Evolutionary conservation across 1,140 invertebrate genomes (phyloP).

Genomic region (Cotesia typhae): DNA sequence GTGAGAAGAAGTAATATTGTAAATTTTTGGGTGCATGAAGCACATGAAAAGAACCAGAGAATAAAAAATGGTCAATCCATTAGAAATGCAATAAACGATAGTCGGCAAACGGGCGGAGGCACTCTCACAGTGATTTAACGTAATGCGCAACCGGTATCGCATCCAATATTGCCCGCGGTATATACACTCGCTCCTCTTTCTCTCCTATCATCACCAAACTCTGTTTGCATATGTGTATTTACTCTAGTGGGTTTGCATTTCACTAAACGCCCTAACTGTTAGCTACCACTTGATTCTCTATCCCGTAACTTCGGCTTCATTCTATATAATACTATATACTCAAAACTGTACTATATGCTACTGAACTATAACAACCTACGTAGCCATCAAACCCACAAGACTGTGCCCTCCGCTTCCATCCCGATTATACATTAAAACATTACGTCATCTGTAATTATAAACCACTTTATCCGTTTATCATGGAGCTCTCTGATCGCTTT

Average conservation of each 20-base stretch:
- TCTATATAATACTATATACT: neutral
- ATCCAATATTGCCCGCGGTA: slow-evolving; percentile 36
- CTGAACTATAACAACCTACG: no score
- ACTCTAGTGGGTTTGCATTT: slow-evolving; percentile 36
- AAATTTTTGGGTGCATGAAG: no score
- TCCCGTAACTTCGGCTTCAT: neutral
- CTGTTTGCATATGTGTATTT: slow-evolving; percentile 38
- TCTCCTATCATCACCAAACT: neutral
- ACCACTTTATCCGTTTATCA: no score
- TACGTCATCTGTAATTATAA: no score
- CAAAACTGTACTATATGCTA: no score
- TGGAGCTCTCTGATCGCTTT: no score
- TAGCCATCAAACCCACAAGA: no score
- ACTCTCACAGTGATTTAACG: slow-evolving; percentile 35
- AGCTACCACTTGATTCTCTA: slow-evolving; percentile 3
- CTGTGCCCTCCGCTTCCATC: no score
- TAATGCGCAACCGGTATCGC: slow-evolving; percentile 39
- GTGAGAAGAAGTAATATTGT: no score
- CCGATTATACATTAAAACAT: no score
- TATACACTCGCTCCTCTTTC: slow-evolving; percentile 20
- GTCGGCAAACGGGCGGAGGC: neutral
- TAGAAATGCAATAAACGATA: slow-evolving; percentile 36
- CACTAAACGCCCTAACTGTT: slow-evolving; percentile 37
- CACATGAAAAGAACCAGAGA: neutral
- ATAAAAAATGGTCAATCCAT: slow-evolving; percentile 25